Evolutionary conservation across 2,888 invertebrate genomes (phyloP), one percentile per base, ranked within the genome.

Genomic region (Escarpia spicata): DNA sequence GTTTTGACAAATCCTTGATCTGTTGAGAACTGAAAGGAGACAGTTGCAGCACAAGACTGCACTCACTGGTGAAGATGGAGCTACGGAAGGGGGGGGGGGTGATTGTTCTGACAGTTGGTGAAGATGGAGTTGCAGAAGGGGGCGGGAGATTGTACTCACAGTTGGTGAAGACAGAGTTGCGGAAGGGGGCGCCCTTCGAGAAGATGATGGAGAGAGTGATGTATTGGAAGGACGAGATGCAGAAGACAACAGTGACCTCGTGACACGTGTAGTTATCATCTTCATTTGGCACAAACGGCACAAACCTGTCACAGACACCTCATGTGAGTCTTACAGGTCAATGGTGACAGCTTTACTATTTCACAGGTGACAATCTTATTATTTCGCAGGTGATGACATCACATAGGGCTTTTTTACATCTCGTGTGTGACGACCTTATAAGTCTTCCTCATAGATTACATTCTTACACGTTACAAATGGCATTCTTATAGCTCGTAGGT

Each of bases 181-280:
- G 97, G 96, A 98, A 99, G 0, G 99, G 99, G 19, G 98, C 97
- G 0, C 99, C 99, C 96, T 98, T 98, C 0, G 98, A 98, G 96
- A 98, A 99, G 0, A 98, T 98, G 94, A 99, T 97, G 0, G 98
- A 98, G 94, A 99, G 97, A 43, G 98, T 98, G 3, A 99, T 98
- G 95, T 99, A 99, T 95, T 99, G 99, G 96, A 98, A 99, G 96
- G 98, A 98, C 0, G 98, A 98, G 0, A 98, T 97, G 0, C 98
- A 97, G 96, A 98, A 99, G 90, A 99, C 97, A 0, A 98, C 97
- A 95, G 98, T 99, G 95, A 98, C 98, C 96, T 99, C 99, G 96
- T 97, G 97, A 93, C 98, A 98, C 9, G 96, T 97, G 4, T 97
- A 94, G 91, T 95, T 95, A 9, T 95, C 95, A 19, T 95, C 95